phyloP scores from a whole-genome alignment of 2,888 invertebrate genomes.

The Carterocephalus palaemon region DNA sequence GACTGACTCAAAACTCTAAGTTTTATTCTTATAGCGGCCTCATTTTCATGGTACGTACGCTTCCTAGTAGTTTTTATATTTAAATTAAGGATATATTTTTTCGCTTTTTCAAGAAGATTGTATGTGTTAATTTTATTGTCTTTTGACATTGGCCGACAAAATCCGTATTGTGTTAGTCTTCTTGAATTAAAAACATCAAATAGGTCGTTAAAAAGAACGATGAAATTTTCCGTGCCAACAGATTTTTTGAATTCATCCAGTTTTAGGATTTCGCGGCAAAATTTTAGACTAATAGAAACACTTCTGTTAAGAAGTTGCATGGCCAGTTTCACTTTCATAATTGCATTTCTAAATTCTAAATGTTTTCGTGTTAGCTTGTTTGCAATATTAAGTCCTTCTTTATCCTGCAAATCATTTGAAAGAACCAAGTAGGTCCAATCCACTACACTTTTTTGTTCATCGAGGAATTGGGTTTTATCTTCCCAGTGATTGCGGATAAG shows the following conservation, averaged over 20 bases:
- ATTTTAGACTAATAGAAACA: conserved; percentile 2
- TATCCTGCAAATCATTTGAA: background rate
- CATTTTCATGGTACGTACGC: background rate
- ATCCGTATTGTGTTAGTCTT: no score
- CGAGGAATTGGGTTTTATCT: conserved; percentile 12
- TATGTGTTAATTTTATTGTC: conserved; percentile 9
- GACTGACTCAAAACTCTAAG: conserved; percentile 1
- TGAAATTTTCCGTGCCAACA: background rate
- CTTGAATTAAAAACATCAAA: conserved; percentile 5
- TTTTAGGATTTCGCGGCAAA: background rate
- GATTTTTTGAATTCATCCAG: background rate
- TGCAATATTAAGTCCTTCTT: conserved; percentile 22
- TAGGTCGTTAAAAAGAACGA: background rate
- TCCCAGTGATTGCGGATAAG: conserved; percentile 30
- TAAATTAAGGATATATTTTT: conserved; percentile 2
- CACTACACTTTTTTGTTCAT: conserved; percentile 6
- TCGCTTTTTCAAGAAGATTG: conserved; percentile 5
- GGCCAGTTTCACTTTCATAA: conserved; percentile 29
- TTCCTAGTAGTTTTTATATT: conserved; percentile 11
- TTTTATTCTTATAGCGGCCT: background rate
- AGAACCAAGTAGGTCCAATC: background rate
- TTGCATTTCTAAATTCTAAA: conserved; percentile 29
- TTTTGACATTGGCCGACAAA: conserved; percentile 2
- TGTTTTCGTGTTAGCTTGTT: conserved; percentile 28
- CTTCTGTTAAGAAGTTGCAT: conserved; percentile 6